Conservation (phyloP, 2,113 vertebrate genomes). For the Cochlearius cochlearius region DNA sequence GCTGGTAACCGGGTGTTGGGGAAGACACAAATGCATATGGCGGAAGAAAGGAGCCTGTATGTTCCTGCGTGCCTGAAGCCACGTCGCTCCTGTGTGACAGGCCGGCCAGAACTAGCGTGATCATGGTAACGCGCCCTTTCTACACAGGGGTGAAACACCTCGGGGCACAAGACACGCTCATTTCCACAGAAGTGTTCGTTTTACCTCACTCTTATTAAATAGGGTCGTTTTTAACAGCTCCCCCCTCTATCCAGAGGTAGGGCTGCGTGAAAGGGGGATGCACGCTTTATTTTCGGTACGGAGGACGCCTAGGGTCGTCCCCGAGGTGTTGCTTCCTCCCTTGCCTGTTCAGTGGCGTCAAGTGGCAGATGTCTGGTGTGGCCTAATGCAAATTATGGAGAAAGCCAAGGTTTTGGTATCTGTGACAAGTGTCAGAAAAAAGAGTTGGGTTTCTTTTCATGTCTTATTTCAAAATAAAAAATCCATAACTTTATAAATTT, state of each 20-base stretch:
- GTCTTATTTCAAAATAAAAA: background rate
- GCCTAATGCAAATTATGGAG: background rate
- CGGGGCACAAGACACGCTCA: background rate
- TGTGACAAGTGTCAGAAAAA: background rate
- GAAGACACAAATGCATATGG: background rate
- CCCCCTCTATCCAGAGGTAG: background rate
- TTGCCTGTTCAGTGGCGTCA: background rate
- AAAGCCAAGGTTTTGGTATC: background rate
- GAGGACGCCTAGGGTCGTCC: background rate
- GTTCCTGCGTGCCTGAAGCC: background rate
- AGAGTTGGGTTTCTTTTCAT: background rate
- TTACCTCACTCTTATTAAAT: background rate
- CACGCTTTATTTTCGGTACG: accelerated
- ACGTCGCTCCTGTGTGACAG: background rate
- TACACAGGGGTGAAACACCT: background rate
- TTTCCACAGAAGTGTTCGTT: background rate
- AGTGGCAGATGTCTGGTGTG: background rate
- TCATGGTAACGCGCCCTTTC: background rate
- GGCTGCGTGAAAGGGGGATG: no score
- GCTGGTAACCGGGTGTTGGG: background rate
- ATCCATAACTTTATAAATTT: background rate
- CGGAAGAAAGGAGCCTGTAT: background rate
- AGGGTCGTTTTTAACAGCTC: background rate
- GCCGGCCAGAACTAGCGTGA: background rate
- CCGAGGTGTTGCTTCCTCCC: background rate